Evolutionary conservation across 2,113 vertebrate species (phyloP).

Genomic region (Micronycteris hirsuta): DNA sequence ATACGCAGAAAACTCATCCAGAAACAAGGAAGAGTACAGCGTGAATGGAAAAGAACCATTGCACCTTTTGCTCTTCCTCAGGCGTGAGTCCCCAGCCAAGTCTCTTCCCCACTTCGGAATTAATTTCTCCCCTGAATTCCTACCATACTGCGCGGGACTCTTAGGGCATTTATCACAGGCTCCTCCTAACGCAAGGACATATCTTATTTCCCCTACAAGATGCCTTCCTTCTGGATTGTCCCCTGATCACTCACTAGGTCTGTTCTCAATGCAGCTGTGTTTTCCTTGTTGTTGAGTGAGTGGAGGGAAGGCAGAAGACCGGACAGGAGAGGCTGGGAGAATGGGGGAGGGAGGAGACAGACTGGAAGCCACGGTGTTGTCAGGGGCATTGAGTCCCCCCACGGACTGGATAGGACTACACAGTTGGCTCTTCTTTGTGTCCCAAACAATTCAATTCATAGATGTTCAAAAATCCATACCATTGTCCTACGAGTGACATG

Average conservation of each 20-base stretch:
- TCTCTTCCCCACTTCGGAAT: neutral
- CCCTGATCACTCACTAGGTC: neutral
- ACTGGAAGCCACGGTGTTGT: neutral
- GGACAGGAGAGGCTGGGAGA: neutral
- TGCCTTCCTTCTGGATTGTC: neutral
- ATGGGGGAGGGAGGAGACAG: neutral
- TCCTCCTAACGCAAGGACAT: neutral
- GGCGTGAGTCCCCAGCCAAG: neutral
- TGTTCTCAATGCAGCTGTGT: neutral
- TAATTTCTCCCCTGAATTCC: neutral
- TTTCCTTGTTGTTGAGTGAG: neutral
- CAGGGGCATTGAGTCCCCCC: too few species aligned
- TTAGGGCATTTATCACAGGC: neutral
- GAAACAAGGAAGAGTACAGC: neutral
- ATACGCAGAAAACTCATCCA: neutral
- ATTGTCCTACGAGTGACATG: neutral
- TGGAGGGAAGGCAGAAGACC: too few species aligned
- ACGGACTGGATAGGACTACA: fast-evolving
- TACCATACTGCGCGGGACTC: neutral
- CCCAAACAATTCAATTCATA: neutral
- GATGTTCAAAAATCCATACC: neutral
- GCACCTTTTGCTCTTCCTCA: neutral
- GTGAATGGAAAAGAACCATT: neutral
- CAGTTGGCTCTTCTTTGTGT: neutral
- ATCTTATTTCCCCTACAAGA: neutral